Percentiles rank a stretch among this genome's conserved stretches.
phyloP scores from a whole-genome alignment of 2,888 invertebrate species.

The Amphipoea lucens region DNA sequence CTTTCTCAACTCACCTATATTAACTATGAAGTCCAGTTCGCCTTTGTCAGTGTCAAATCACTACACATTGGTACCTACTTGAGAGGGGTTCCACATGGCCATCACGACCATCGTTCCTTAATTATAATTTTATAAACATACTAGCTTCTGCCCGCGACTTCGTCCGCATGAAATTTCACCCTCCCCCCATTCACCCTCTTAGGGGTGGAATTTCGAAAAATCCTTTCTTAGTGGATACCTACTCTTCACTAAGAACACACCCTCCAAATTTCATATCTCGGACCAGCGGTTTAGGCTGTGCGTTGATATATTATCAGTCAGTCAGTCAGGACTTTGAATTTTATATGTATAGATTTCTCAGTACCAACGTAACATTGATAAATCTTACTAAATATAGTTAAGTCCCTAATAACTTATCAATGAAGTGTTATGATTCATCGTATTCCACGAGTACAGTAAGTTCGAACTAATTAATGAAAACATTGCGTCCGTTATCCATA shows the following conservation, averaged over 20 bases:
- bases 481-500: slow-evolving; percentile 24
- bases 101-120: not conserved
- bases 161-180: too few species aligned
- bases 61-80: not conserved
- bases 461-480: slow-evolving; percentile 31
- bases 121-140: not conserved
- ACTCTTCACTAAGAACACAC: too few species aligned
- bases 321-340: too few species aligned
- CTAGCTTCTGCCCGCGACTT: too few species aligned
- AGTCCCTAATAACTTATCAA: not conserved
- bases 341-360: not conserved
- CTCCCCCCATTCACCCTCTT: too few species aligned
- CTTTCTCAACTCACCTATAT: not conserved
- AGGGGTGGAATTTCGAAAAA: too few species aligned
- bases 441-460: not conserved
- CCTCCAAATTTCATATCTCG: too few species aligned
- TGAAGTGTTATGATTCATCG: not conserved
- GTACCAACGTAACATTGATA: not conserved
- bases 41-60: not conserved
- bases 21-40: not conserved
- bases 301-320: too few species aligned
- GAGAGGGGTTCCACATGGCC: not conserved
- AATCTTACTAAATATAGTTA: not conserved
- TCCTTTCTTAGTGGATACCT: too few species aligned
- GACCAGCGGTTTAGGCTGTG: too few species aligned